A percentile compares a stretch with the other conserved stretches of the same genome.
phyloP scores from a whole-genome alignment of 2,113 vertebrate species.

The Epinephelus moara region DNA sequence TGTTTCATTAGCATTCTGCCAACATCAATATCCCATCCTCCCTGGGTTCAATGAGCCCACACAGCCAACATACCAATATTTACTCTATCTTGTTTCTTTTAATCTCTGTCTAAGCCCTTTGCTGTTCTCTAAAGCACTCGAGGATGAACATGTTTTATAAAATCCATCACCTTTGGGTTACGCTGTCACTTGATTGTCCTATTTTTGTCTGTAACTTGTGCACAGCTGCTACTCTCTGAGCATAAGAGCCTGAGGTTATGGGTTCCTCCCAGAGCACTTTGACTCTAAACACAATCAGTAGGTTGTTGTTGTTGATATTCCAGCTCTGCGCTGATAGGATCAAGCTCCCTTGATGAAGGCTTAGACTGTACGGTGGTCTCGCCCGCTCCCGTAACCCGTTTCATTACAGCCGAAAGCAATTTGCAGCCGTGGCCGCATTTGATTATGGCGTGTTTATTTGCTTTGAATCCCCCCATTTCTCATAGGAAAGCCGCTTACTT shows the following conservation, averaged over 20 bases:
- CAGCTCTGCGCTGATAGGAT: conserved; percentile 63
- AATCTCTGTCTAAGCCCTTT: conserved; percentile 48
- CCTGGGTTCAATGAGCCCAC: conserved; percentile 29
- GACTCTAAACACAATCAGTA: conserved; percentile 44
- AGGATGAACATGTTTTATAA: conserved; percentile 39
- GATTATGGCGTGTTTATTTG: conserved; percentile 74
- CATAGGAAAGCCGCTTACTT: conserved; percentile 68
- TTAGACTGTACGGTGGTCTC: conserved; percentile 51
- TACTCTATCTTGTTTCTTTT: conserved; percentile 41
- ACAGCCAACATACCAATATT: conserved; percentile 37
- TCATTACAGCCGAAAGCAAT: conserved; percentile 75
- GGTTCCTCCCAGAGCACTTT: conserved; percentile 42
- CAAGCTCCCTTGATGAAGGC: conserved; percentile 65
- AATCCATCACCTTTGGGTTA: conserved; percentile 46
- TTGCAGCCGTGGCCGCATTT: conserved; percentile 64
- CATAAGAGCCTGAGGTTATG: conserved; percentile 36
- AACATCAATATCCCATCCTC: conserved; percentile 38
- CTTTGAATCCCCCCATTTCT: conserved; percentile 61
- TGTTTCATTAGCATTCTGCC: conserved; percentile 58
- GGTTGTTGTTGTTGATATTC: conserved; percentile 60
- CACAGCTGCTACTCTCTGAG: conserved; percentile 40
- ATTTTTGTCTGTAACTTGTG: conserved; percentile 39
- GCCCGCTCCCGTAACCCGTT: conserved; percentile 63
- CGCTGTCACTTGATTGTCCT: conserved; percentile 40
- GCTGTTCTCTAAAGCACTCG: conserved; percentile 6